Base-by-base conservation (phyloP, 2,888 invertebrate species). In the Isotomurus palustris region DNA sequence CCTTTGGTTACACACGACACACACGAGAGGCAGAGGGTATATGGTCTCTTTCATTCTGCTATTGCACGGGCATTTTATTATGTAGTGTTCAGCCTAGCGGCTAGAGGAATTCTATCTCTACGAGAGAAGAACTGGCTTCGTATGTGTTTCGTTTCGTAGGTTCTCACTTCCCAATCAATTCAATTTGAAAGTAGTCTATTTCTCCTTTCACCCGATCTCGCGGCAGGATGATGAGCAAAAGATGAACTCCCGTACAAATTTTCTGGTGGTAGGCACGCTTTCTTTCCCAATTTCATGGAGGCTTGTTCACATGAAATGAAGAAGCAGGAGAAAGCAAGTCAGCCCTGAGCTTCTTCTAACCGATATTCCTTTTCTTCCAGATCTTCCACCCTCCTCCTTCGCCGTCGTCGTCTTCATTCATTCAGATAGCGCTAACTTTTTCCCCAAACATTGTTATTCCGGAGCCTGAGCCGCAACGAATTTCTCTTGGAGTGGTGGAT, bases 391-490 rank as follows among this genome's bases (percentile, higher is more conserved):
- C n/a, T n/a, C 43, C 19, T 17, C 4, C 17, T 19, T 47, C 47
- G 3, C 17, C 27, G 12, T 27, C 28, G 12, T 28, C 6, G 3
- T 14, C n/a, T 35, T 28, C 28, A 27, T 38, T 28, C 29, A 24
- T 60, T 67, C 56, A 71, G 56, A 71, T 71, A 25, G 70, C 69
- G 60, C 71, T 71, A 56, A 71, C 71, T 69, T 71, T 71, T 58
- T 71, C 71, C 25, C 70, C 70, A 54, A 69, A 69, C 43, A 60
- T 66, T 25, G 65, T 60, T 27, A 58, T 49, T 25, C 67, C 67
- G 8, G 71, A 65, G 38, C 64, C 64, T 6, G 69, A 67, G 50
- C 73, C 72, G 55, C 72, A 73, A 56, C 73, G 64, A 47, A 70
- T 71, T 60, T 71, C 71, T 24, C 68, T 54, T 22, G 68, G 68